Percentiles rank a stretch among this genome's conserved stretches.
phyloP scores from a whole-genome alignment of 2,113 vertebrate species.

The Grallaria varia region DNA sequence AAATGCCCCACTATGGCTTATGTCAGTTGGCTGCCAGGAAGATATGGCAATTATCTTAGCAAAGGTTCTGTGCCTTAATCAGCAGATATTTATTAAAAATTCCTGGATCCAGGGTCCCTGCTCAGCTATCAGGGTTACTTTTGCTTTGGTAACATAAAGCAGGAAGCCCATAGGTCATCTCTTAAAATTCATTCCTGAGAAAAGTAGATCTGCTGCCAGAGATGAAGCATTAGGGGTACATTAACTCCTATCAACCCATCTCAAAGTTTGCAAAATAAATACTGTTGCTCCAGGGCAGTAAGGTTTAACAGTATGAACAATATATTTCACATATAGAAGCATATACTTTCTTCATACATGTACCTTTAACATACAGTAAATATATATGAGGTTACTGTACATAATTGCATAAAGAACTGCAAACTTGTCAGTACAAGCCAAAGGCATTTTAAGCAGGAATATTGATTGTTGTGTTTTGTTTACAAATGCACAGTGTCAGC shows the following conservation, averaged over 20 bases:
- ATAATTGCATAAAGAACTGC: background rate
- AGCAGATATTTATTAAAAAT: background rate
- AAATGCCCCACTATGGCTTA: background rate
- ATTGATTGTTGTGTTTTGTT: background rate
- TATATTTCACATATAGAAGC: background rate
- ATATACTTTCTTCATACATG: background rate
- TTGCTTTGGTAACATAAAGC: background rate
- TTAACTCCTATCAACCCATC: background rate
- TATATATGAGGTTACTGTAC: background rate
- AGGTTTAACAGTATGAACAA: background rate
- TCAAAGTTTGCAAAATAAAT: background rate
- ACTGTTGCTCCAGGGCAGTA: background rate
- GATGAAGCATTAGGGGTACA: accelerated
- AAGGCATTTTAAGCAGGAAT: background rate
- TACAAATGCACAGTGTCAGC: conserved; percentile 41
- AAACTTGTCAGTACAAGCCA: background rate
- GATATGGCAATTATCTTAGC: background rate
- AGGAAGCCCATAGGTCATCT: background rate
- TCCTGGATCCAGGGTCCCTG: background rate
- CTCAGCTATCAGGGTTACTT: background rate
- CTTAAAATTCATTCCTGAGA: background rate
- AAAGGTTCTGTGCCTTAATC: background rate
- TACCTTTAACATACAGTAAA: background rate
- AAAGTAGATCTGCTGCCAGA: background rate
- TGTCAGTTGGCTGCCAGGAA: background rate